phyloP scores from a whole-genome alignment of 2,888 invertebrate genomes.

The Scaptomyza parva region DNA sequence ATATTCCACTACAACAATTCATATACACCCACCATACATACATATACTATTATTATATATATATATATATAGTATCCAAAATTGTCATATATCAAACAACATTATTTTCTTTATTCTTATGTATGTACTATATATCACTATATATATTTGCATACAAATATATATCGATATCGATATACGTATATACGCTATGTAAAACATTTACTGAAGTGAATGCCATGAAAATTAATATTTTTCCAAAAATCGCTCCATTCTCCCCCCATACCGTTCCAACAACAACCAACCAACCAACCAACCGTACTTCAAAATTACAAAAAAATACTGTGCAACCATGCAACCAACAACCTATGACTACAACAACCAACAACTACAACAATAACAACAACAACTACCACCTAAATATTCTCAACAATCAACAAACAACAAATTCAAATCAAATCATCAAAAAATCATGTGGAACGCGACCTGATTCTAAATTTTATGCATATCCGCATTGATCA shows the following conservation, averaged over 20 bases:
- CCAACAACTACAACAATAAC: constrained; percentile 45
- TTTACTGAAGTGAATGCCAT: constrained; percentile 42
- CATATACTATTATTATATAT: constrained; percentile 13
- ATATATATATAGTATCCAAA: constrained; percentile 57
- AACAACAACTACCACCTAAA: constrained; percentile 51
- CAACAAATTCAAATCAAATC: constrained; percentile 22
- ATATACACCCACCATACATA: constrained; percentile 15
- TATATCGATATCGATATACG: constrained; percentile 7
- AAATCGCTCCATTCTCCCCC: constrained; percentile 71
- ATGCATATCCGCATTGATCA: constrained; percentile 67
- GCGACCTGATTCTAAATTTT: constrained; percentile 67
- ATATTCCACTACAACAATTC: constrained; percentile 16
- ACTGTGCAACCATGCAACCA: constrained; percentile 50
- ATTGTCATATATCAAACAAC: constrained; percentile 62
- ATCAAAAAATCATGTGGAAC: constrained; percentile 58
- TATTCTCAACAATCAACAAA: constrained; percentile 58
- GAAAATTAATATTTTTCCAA: constrained; percentile 57
- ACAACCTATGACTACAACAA: constrained; percentile 33
- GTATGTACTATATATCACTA: constrained; percentile 15
- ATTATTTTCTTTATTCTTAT: constrained; percentile 47
- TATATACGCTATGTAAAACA: constrained; percentile 18
- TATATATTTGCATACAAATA: constrained; percentile 24
- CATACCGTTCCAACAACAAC: constrained; percentile 42
- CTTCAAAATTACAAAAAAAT: constrained; percentile 56
- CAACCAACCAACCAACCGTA: constrained; percentile 22